Percentiles rank a stretch among this genome's conserved stretches.
Conservation (phyloP, 2,888 invertebrate species). For the Pinctada fucata region DNA sequence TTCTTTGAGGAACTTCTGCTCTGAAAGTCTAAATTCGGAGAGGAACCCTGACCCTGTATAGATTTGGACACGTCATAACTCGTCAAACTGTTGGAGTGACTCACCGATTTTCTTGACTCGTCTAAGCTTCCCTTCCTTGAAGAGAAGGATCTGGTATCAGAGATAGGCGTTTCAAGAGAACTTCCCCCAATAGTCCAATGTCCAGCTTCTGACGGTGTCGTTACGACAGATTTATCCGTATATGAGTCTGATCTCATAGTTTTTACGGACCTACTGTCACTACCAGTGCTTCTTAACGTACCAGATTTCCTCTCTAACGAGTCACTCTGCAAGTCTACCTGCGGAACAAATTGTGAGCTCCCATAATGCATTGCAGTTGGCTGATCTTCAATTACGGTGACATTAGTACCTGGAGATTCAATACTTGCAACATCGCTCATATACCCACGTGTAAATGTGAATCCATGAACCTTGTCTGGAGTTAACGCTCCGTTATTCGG, state of each 20-base stretch:
- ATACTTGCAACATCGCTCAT: constrained; percentile 69
- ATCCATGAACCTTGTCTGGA: constrained; percentile 50
- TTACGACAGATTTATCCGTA: constrained; percentile 21
- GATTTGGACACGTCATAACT: constrained; percentile 4
- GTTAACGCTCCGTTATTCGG: constrained; percentile 83
- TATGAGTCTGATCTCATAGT: constrained; percentile 7
- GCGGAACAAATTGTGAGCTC: constrained; percentile 8
- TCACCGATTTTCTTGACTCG: constrained; percentile 3
- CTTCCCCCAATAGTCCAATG: constrained; percentile 43
- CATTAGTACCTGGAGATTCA: constrained; percentile 60
- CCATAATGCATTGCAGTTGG: neutral
- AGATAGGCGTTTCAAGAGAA: constrained; percentile 44
- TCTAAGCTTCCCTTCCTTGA: constrained; percentile 34
- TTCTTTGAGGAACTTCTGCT: constrained; percentile 34
- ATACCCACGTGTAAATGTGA: constrained; percentile 70
- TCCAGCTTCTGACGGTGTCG: constrained; percentile 37
- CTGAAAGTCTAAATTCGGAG: neutral
- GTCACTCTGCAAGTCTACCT: neutral
- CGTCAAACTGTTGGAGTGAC: constrained; percentile 3
- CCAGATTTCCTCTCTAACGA: constrained; percentile 15
- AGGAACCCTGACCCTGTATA: neutral
- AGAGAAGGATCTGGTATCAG: constrained; percentile 20
- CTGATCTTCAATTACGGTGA: constrained; percentile 51
- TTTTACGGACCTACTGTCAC: constrained; percentile 5
- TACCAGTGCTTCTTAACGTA: neutral